A percentile compares a stretch with the other conserved stretches of the same genome.
These are phyloP conservation scores for Dryobotodes eremita DNA, from an alignment of 2,888 invertebrate genomes.

Conservation along the genomic window DNA sequence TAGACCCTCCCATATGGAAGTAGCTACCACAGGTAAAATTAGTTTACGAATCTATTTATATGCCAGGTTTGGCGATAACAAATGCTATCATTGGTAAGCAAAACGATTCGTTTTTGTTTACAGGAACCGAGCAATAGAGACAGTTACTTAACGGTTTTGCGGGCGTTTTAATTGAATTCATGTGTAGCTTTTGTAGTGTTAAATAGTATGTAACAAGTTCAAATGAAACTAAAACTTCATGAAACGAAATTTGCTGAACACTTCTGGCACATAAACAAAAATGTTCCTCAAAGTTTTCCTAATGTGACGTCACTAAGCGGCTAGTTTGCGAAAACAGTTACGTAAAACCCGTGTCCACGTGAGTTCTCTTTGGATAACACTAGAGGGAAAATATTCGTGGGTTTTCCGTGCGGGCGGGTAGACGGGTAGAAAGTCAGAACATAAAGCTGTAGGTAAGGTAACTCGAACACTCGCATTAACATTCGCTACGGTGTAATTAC, in stretches of 20 bases:
- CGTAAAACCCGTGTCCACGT: constrained; percentile 36
- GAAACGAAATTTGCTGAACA: constrained; percentile 19
- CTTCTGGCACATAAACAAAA: constrained; percentile 26
- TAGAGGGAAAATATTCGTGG: constrained; percentile 44
- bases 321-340: constrained; percentile 53
- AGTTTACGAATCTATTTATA: too few species aligned
- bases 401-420: constrained; percentile 26
- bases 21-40: too few species aligned
- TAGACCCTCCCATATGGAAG: too few species aligned
- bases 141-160: constrained; percentile 17
- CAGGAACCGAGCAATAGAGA: background rate
- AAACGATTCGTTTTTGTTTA: too few species aligned
- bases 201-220: constrained; percentile 11
- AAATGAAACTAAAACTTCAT: constrained; percentile 31
- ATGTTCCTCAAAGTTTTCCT: constrained; percentile 32
- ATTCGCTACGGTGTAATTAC: constrained; percentile 73
- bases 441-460: constrained; percentile 48
- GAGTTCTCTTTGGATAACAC: constrained; percentile 18
- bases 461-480: constrained; percentile 59
- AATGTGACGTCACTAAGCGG: constrained; percentile 39
- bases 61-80: too few species aligned
- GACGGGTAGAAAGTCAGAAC: constrained; percentile 37
- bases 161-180: constrained; percentile 36
- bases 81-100: too few species aligned
- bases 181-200: constrained; percentile 8